A percentile compares a stretch with the other conserved stretches of the same genome.
These are phyloP conservation scores for Tachyglossus aculeatus DNA, from an alignment of 2,797 vertebrate species.

Conservation along the genomic window DNA sequence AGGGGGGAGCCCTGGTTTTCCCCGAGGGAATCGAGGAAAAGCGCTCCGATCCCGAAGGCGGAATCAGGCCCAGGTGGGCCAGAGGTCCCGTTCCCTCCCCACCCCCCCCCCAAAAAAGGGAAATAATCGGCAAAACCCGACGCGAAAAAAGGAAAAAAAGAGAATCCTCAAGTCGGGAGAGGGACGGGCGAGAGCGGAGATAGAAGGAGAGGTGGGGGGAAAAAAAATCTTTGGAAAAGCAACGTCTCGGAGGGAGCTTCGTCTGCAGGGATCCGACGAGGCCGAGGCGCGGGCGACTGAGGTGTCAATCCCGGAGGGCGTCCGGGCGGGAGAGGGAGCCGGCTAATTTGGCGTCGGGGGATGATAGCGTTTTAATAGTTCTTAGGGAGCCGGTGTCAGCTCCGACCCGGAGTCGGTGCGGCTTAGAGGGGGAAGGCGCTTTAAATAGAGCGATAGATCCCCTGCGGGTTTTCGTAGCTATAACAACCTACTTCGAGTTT, in stretches of 20 bases:
- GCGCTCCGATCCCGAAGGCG: conserved; percentile 58
- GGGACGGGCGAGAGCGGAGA: conserved; percentile 26
- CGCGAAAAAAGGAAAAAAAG: conserved; percentile 38
- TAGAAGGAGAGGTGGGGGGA: conserved; percentile 54
- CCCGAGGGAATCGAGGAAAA: conserved; percentile 49
- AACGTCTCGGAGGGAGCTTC: conserved; percentile 81
- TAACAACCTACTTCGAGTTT: conserved; percentile 93
- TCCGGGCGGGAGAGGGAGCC: conserved; percentile 75
- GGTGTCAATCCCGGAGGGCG: conserved; percentile 73
- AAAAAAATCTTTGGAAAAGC: conserved; percentile 79
- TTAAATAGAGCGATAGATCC: conserved; percentile 86
- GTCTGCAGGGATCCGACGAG: conserved; percentile 85
- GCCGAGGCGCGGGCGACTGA: conserved; percentile 79
- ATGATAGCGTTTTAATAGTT: conserved; percentile 87
- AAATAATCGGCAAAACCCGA: conserved; percentile 37
- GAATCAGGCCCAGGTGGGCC: conserved; percentile 50
- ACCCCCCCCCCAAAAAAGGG: conserved; percentile 44
- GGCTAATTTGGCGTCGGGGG: no score
- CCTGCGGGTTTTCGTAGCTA: conserved; percentile 89
- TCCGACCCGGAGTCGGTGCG: conserved; percentile 84
- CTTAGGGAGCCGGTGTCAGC: conserved; percentile 84
- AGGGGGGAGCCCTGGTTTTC: neutral
- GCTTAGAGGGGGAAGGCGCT: conserved; percentile 79
- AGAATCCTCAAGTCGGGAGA: conserved; percentile 28
- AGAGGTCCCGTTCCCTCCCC: conserved; percentile 8